Evolutionary conservation across 2,113 vertebrate genomes (phyloP).

Genomic region (Gadus chalcogrammus): DNA sequence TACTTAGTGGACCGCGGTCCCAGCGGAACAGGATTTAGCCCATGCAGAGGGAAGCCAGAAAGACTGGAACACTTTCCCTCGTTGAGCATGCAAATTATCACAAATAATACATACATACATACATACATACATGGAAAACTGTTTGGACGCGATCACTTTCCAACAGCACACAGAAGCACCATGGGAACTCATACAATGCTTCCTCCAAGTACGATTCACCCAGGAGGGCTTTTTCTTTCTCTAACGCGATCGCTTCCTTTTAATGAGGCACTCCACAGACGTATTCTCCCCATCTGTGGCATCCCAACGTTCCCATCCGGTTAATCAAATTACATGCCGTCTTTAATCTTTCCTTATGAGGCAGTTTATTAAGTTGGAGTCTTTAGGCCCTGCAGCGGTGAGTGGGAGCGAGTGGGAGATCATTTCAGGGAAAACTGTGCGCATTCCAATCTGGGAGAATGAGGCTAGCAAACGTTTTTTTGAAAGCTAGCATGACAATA

Average conservation of each 20-base stretch:
- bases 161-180: constrained; percentile 33
- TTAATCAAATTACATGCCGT: constrained; percentile 71
- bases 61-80: constrained; percentile 39
- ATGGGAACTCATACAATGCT: constrained; percentile 24
- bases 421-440: constrained; percentile 23
- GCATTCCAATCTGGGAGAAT: no score
- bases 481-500: no score
- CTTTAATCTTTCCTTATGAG: constrained; percentile 72
- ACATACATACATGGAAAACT: constrained; percentile 21
- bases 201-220: constrained; percentile 52
- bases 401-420: constrained; percentile 63
- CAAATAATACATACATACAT: constrained; percentile 11
- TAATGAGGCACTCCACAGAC: constrained; percentile 73
- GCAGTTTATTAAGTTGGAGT: constrained; percentile 69
- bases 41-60: constrained; percentile 22
- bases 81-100: constrained; percentile 50
- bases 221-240: constrained; percentile 63
- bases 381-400: constrained; percentile 59
- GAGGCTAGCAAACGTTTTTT: no score
- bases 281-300: constrained; percentile 72
- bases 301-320: constrained; percentile 55
- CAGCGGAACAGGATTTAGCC: no score
- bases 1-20: no score
- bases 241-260: constrained; percentile 35
- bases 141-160: constrained; percentile 33